Percentiles rank a stretch among this genome's conserved stretches.
Evolutionary conservation across 2,888 invertebrate genomes (phyloP).

Genomic region (Dynastes grantii): DNA sequence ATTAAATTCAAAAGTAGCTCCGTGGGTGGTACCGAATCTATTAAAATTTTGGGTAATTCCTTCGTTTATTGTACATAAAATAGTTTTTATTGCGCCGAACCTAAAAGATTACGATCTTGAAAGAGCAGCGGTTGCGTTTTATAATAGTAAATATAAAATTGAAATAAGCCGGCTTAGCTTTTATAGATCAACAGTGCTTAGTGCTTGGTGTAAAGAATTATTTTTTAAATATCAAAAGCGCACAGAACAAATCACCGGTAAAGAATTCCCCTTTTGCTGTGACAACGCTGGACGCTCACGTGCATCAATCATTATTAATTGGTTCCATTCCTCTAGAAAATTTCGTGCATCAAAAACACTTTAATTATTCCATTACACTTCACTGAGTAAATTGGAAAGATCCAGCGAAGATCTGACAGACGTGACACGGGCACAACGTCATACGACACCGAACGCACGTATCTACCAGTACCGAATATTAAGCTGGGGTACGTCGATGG

Average conservation of each 20-base stretch:
- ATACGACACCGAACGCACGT: background rate
- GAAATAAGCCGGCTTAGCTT: slow-evolving; percentile 19
- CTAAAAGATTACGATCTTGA: slow-evolving; percentile 9
- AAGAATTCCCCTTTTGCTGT: slow-evolving; percentile 1
- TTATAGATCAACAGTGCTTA: slow-evolving; percentile 3
- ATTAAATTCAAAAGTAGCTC: slow-evolving; percentile 12
- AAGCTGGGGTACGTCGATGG: background rate
- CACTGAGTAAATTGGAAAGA: slow-evolving; percentile 34
- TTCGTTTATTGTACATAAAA: slow-evolving; percentile 22
- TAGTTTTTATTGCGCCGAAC: slow-evolving; percentile 22
- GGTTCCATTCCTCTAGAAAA: slow-evolving; percentile 17
- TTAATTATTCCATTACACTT: slow-evolving; percentile 43
- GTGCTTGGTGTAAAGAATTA: background rate
- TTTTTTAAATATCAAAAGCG: background rate
- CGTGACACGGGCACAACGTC: slow-evolving; percentile 24
- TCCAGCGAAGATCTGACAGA: slow-evolving; percentile 33
- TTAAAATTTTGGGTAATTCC: slow-evolving; percentile 33
- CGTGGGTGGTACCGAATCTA: slow-evolving; percentile 40
- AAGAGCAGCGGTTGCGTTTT: slow-evolving; percentile 3
- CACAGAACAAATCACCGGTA: too few species aligned
- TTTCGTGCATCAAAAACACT: slow-evolving; percentile 24
- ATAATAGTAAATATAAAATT: slow-evolving; percentile 24
- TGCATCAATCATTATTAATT: slow-evolving; percentile 45
- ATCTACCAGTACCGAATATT: background rate
- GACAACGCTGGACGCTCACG: background rate